Evolutionary conservation across 2,888 invertebrate genomes (phyloP).

Genomic region (Chesias legatella): DNA sequence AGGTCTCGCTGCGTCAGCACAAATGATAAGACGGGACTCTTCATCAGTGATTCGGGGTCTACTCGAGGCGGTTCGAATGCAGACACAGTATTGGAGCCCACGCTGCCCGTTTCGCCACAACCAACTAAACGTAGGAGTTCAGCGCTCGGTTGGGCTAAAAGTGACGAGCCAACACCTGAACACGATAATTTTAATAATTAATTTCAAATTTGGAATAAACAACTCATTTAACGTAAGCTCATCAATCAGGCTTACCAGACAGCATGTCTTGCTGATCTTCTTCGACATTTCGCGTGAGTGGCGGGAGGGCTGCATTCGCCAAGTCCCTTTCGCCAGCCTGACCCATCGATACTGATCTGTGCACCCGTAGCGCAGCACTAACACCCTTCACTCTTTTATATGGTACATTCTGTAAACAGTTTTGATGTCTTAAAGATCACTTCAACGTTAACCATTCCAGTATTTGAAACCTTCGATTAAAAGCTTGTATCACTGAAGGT

Average conservation of each 20-base stretch:
- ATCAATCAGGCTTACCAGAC: slow-evolving; percentile 47
- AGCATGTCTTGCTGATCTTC: slow-evolving; percentile 65
- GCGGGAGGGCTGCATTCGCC: slow-evolving; percentile 68
- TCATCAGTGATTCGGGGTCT: slow-evolving; percentile 81
- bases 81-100: slow-evolving; percentile 44
- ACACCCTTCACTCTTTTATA: slow-evolving; percentile 5
- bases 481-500: no score
- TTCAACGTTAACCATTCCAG: no score
- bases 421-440: no score
- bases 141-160: slow-evolving; percentile 94
- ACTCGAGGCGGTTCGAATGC: slow-evolving; percentile 62
- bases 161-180: slow-evolving; percentile 86
- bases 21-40: slow-evolving; percentile 93
- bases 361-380: slow-evolving; percentile 81
- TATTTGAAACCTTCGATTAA: no score
- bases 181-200: neutral
- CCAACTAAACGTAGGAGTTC: slow-evolving; percentile 89
- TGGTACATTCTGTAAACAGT: neutral
- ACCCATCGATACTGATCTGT: slow-evolving; percentile 94
- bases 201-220: no score
- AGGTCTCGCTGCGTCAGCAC: slow-evolving; percentile 92
- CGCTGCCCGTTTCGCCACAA: slow-evolving; percentile 46
- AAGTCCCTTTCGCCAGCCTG: slow-evolving; percentile 80
- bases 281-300: slow-evolving; percentile 70
- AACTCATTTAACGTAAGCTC: no score